phyloP scores from a whole-genome alignment of 92 coral and sea anemone species.

The Phenganax subtilis region DNA sequence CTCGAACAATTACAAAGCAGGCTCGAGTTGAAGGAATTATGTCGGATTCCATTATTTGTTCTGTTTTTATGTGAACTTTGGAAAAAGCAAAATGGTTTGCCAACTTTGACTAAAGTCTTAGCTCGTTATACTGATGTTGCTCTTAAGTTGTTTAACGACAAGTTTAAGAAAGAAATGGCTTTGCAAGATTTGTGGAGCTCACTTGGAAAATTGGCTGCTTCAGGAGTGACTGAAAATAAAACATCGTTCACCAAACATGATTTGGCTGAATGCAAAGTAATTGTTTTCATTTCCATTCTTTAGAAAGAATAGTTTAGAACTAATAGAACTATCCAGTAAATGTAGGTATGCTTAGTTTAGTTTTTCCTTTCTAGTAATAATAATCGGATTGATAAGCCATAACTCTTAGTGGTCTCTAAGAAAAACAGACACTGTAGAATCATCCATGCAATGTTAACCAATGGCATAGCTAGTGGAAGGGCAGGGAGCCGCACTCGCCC shows the following conservation, averaged over 20 bases:
- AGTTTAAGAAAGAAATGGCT: neutral
- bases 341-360: too few species aligned
- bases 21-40: slow-evolving; percentile 2
- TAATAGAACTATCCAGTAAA: too few species aligned
- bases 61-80: slow-evolving; percentile 20
- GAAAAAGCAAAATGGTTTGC: neutral
- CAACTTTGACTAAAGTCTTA: slow-evolving; percentile 2
- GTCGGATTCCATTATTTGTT: neutral
- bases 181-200: neutral
- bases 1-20: neutral
- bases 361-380: too few species aligned
- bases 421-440: too few species aligned
- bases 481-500: too few species aligned
- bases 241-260: neutral
- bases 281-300: neutral
- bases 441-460: too few species aligned
- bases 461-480: too few species aligned
- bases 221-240: neutral
- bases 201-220: slow-evolving; percentile 11
- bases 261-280: neutral
- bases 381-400: too few species aligned
- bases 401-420: too few species aligned
- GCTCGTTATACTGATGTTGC: neutral
- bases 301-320: neutral
- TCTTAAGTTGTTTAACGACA: neutral